These are phyloP conservation scores for Enteromius afrohamiltoni DNA, from an alignment of 2,797 vertebrate genomes.

Conservation along the genomic window DNA sequence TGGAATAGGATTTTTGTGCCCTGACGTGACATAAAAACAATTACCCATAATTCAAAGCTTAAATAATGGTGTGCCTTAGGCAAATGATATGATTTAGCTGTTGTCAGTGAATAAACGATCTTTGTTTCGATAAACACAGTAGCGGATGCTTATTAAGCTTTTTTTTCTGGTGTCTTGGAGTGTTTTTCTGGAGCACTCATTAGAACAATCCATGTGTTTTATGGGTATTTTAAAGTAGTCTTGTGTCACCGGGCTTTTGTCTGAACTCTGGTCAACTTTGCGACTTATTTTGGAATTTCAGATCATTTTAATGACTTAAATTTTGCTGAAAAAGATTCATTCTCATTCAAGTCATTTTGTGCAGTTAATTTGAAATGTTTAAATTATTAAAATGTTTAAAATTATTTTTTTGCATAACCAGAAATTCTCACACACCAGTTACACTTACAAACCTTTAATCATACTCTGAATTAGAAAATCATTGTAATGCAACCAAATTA, in stretches of 20 bases:
- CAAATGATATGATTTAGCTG: slow-evolving; percentile 38
- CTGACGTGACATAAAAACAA: slow-evolving; percentile 6
- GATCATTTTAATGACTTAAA: background rate
- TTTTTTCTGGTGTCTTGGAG: background rate
- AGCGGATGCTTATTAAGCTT: slow-evolving; percentile 1
- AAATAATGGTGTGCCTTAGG: slow-evolving; percentile 24
- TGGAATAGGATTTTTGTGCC: slow-evolving; percentile 4
- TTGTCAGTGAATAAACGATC: slow-evolving; percentile 7
- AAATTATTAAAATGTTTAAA: too few species aligned
- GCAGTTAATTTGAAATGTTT: background rate
- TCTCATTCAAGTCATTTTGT: background rate
- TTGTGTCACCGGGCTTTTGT: background rate
- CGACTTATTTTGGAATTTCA: background rate
- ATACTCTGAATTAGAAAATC: background rate
- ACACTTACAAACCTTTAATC: background rate
- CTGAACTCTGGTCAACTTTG: background rate
- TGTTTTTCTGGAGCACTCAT: background rate
- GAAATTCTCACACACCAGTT: background rate
- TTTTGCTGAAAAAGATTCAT: background rate
- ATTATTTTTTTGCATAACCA: background rate
- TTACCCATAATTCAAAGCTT: slow-evolving; percentile 19
- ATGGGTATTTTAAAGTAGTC: background rate
- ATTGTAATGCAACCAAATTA: background rate
- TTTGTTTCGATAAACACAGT: background rate
- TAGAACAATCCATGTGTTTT: slow-evolving; percentile 11